phyloP scores from a whole-genome alignment of 2,113 vertebrate species.

The Trogon melanurus region DNA sequence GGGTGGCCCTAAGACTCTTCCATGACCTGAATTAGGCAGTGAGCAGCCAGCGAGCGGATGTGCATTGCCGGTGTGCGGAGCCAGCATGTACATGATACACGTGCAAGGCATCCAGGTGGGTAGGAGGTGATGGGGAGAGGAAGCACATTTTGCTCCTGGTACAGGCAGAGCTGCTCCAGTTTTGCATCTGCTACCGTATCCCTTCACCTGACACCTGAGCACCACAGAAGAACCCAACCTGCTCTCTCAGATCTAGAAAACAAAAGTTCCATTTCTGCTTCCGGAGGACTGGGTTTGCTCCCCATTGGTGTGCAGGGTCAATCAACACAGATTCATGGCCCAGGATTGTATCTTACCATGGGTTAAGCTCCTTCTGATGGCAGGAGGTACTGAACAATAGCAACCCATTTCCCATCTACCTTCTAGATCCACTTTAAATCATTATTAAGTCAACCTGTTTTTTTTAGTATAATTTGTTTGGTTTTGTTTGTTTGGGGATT shows the following conservation, averaged over 20 bases:
- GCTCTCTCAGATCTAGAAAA: background rate
- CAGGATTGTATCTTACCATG: background rate
- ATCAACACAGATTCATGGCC: background rate
- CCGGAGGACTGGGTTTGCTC: background rate
- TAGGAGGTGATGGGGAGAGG: background rate
- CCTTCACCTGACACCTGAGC: background rate
- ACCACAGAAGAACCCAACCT: background rate
- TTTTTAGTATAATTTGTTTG: background rate
- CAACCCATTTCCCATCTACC: background rate
- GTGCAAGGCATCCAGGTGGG: background rate
- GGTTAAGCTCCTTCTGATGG: background rate
- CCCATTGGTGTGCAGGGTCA: background rate
- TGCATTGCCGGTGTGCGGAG: background rate
- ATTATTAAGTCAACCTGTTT: background rate
- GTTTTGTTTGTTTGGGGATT: background rate
- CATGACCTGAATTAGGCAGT: background rate
- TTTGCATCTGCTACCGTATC: slow-evolving; percentile 1
- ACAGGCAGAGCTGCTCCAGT: slow-evolving; percentile 8
- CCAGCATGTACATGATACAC: accelerated
- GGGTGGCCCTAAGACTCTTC: background rate
- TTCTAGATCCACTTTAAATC: background rate
- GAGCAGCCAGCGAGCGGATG: background rate
- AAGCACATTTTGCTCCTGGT: background rate
- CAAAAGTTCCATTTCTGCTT: background rate
- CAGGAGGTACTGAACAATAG: background rate